phyloP scores from a whole-genome alignment of 2,888 invertebrate species.

The Eupithecia vulgata region DNA sequence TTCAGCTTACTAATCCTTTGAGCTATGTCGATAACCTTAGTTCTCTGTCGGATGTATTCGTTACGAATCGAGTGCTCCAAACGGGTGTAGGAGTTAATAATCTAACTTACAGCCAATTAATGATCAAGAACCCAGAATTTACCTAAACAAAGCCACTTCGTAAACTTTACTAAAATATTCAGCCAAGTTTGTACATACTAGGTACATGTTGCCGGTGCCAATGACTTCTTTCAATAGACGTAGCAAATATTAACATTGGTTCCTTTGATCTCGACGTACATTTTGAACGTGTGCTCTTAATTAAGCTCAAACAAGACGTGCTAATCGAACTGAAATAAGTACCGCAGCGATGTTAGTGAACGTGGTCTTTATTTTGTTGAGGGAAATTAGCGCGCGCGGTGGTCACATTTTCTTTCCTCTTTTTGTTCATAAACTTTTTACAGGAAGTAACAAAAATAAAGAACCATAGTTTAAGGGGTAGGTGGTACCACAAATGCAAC shows the following conservation, averaged over 20 bases:
- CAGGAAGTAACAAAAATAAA: too few relatives aligned
- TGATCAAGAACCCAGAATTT: background rate
- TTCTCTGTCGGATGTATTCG: too few relatives aligned
- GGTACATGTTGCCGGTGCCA: conserved; percentile 50
- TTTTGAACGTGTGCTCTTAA: conserved; percentile 76
- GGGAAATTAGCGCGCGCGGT: background rate
- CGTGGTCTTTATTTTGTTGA: background rate
- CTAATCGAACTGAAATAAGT: conserved; percentile 61
- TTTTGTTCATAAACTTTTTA: too few relatives aligned
- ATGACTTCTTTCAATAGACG: conserved; percentile 79
- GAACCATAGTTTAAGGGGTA: too few relatives aligned
- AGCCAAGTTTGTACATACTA: background rate
- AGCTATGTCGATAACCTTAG: too few relatives aligned
- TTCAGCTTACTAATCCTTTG: too few relatives aligned
- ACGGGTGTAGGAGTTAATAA: too few relatives aligned
- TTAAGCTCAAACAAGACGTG: conserved; percentile 81
- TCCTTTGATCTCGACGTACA: conserved; percentile 79
- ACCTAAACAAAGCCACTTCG: background rate
- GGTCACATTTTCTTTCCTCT: background rate
- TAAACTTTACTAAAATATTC: conserved; percentile 9
- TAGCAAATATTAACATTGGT: conserved; percentile 74
- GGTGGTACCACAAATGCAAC: too few relatives aligned
- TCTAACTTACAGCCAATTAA: background rate
- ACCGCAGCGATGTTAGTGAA: conserved; percentile 24
- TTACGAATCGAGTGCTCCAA: too few relatives aligned